Percentiles rank a stretch among this genome's conserved stretches.
Conservation (phyloP, 1,140 invertebrate genomes). For the Euwallacea similis region DNA sequence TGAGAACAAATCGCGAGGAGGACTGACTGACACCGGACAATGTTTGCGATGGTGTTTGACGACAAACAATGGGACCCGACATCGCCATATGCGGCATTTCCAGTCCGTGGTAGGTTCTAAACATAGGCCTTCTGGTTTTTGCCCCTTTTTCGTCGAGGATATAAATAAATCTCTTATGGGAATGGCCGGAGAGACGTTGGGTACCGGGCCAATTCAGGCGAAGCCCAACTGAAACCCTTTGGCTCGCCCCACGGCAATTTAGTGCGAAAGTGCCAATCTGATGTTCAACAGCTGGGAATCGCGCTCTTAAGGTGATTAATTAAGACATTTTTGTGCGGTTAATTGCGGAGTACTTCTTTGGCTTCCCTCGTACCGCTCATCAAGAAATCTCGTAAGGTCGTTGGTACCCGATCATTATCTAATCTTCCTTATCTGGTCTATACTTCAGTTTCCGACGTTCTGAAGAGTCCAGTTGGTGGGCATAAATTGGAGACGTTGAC, state of each 20-base stretch:
- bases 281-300: too few relatives aligned
- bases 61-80: conserved; percentile 6
- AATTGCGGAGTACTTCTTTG: not conserved
- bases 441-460: not conserved
- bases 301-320: too few relatives aligned
- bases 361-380: not conserved
- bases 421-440: conserved; percentile 4
- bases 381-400: not conserved
- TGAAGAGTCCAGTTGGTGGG: not conserved
- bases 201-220: too few relatives aligned
- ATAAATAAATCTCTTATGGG: conserved; percentile 3
- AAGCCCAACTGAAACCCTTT: too few relatives aligned
- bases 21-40: conserved; percentile 9
- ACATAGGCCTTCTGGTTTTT: conserved; percentile 18
- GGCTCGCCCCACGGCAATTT: too few relatives aligned
- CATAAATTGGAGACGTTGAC: not conserved
- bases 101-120: conserved; percentile 8
- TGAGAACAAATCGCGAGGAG: not conserved
- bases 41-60: not conserved
- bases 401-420: conserved; percentile 5
- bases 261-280: too few relatives aligned
- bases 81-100: conserved; percentile 14
- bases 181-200: not conserved
- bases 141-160: conserved; percentile 5
- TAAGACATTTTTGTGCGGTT: too few relatives aligned